Conservation (phyloP, 2,797 vertebrate species). For the Phataginus tricuspis region DNA sequence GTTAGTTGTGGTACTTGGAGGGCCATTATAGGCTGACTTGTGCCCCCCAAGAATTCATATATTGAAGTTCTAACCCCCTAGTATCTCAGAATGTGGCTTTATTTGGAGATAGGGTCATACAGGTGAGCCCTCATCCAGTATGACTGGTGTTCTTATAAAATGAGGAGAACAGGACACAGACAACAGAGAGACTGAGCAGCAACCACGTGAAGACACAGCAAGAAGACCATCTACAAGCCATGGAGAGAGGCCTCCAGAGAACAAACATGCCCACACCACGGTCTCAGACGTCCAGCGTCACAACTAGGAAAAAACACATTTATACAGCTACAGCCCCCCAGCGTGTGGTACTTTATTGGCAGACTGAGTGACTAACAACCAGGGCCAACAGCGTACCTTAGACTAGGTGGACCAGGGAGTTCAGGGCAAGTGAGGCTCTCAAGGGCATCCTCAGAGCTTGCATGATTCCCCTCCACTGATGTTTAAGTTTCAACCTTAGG, state of each 20-base stretch:
- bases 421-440: not conserved
- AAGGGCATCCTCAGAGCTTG: accelerated
- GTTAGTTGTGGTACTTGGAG: not conserved
- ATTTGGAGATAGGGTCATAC: not conserved
- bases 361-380: not conserved
- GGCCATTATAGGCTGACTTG: not conserved
- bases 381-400: not conserved
- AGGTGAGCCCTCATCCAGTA: not conserved
- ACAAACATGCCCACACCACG: not conserved
- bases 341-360: not conserved
- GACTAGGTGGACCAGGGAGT: not conserved
- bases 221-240: not conserved
- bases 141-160: not conserved
- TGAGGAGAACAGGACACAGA: not conserved
- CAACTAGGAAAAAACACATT: not conserved
- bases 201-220: accelerated
- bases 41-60: not conserved
- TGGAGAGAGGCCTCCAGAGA: not conserved
- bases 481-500: not conserved
- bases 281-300: not conserved
- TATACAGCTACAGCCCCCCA: not conserved
- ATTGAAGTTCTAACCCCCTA: not conserved
- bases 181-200: not conserved
- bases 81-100: not conserved
- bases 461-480: accelerated